Evolutionary conservation across 2,888 invertebrate genomes (phyloP).

Genomic region (Xanthia icteritia): DNA sequence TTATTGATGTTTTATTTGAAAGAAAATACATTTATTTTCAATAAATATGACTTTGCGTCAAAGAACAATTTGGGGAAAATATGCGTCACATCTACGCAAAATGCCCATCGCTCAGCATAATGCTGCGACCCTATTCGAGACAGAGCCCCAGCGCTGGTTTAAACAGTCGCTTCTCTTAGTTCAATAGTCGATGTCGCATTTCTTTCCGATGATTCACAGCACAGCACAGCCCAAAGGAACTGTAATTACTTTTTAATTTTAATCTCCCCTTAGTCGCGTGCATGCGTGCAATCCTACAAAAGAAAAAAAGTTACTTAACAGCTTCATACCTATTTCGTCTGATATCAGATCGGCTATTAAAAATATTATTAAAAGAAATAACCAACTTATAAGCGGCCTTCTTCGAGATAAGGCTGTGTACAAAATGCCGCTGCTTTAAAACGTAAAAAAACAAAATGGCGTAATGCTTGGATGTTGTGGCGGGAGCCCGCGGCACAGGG

Average conservation of each 20-base stretch:
- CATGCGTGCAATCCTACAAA: conserved; percentile 34
- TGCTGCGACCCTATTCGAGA: too few relatives aligned
- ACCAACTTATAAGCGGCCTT: conserved; percentile 57
- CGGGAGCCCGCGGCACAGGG: conserved; percentile 53
- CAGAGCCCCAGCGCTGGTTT: too few relatives aligned
- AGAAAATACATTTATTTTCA: too few relatives aligned
- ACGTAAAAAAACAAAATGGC: conserved; percentile 64
- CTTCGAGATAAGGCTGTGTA: conserved; percentile 65
- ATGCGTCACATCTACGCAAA: too few relatives aligned
- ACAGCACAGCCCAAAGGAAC: conserved; percentile 20
- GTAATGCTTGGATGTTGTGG: conserved; percentile 63
- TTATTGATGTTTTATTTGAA: too few relatives aligned
- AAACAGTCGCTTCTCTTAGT: background rate
- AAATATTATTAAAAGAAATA: conserved; percentile 64
- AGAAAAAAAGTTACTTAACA: conserved; percentile 45
- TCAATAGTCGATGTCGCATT: conserved; percentile 4
- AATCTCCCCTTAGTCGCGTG: conserved; percentile 23
- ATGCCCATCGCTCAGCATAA: background rate
- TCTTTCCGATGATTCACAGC: conserved; percentile 1
- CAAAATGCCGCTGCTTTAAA: conserved; percentile 65
- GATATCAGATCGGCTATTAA: conserved; percentile 67
- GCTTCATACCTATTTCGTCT: conserved; percentile 59
- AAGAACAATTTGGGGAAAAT: too few relatives aligned
- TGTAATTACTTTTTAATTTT: conserved; percentile 45
- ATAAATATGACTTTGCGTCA: too few relatives aligned